phyloP scores from a whole-genome alignment of 2,888 invertebrate species.

The Danaus chrysippus region DNA sequence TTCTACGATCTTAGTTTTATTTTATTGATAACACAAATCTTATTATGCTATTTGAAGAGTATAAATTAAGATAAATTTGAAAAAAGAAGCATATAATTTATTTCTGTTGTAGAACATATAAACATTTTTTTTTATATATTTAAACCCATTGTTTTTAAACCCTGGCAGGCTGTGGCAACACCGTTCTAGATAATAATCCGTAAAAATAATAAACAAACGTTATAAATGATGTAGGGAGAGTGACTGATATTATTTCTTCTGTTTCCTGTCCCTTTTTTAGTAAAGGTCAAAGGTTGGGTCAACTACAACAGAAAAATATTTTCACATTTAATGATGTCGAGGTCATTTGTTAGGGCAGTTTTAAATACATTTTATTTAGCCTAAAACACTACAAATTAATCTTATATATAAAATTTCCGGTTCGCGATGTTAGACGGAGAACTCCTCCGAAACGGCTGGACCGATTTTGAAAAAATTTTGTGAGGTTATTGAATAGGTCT shows the following conservation, averaged over 20 bases:
- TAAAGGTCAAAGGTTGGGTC: slow-evolving; percentile 43
- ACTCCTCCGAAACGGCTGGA: too few species aligned
- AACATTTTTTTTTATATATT: background rate
- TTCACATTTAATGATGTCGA: background rate
- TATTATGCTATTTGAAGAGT: too few species aligned
- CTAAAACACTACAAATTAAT: background rate
- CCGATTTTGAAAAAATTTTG: too few species aligned
- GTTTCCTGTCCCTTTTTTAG: slow-evolving; percentile 26
- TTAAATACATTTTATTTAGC: background rate
- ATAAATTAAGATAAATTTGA: too few species aligned
- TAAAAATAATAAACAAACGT: slow-evolving; percentile 5
- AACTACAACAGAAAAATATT: background rate
- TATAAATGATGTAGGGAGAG: slow-evolving; percentile 17
- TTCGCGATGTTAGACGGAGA: too few species aligned
- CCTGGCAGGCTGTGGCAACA: slow-evolving; percentile 9
- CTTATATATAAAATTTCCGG: background rate
- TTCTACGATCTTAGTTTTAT: slow-evolving; percentile 30
- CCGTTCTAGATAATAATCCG: background rate
- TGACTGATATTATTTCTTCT: slow-evolving; percentile 14
- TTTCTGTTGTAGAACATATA: background rate
- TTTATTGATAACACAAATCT: slow-evolving; percentile 8
- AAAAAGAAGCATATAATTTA: background rate
- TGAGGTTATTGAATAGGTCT: too few species aligned
- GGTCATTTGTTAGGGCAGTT: background rate
- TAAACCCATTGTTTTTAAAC: slow-evolving; percentile 1